phyloP scores from a whole-genome alignment of 2,888 invertebrate genomes.

The Nymphalis c-album region DNA sequence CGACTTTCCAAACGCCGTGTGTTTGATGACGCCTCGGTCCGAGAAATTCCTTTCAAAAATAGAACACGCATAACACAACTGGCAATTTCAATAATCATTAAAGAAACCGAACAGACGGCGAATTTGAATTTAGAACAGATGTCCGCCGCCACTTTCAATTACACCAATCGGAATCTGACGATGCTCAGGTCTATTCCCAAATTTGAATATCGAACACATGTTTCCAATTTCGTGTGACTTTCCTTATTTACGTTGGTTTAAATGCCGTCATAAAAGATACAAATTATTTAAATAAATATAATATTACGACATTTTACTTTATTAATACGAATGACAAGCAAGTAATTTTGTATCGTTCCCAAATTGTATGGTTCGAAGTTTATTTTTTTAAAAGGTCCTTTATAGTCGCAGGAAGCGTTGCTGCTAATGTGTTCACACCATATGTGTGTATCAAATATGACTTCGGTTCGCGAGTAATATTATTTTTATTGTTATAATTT shows the following conservation, averaged over 20 bases:
- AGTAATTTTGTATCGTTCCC: conserved; percentile 24
- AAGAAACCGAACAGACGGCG: conserved; percentile 61
- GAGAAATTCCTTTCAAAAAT: conserved; percentile 64
- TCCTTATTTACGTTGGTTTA: neutral
- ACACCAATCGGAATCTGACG: conserved; percentile 55
- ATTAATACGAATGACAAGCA: conserved; percentile 30
- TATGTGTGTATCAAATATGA: conserved; percentile 66
- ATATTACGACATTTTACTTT: neutral
- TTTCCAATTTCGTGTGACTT: conserved; percentile 34
- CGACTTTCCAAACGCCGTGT: conserved; percentile 28
- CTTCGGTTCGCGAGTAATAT: conserved; percentile 50
- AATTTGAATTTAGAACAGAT: conserved; percentile 61
- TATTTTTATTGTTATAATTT: conserved; percentile 63
- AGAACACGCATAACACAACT: conserved; percentile 60
- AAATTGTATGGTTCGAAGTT: conserved; percentile 50
- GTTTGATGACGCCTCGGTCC: conserved; percentile 18
- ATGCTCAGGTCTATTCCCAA: conserved; percentile 53
- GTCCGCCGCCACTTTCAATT: conserved; percentile 61
- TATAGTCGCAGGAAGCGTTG: conserved; percentile 53
- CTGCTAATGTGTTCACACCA: conserved; percentile 70
- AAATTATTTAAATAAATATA: neutral
- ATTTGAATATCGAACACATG: conserved; percentile 60
- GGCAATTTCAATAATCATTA: conserved; percentile 78
- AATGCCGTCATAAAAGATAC: neutral
- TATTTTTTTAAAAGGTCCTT: conserved; percentile 44